Conservation (phyloP, 2,113 vertebrate genomes). For the Zosterops pallidus region DNA sequence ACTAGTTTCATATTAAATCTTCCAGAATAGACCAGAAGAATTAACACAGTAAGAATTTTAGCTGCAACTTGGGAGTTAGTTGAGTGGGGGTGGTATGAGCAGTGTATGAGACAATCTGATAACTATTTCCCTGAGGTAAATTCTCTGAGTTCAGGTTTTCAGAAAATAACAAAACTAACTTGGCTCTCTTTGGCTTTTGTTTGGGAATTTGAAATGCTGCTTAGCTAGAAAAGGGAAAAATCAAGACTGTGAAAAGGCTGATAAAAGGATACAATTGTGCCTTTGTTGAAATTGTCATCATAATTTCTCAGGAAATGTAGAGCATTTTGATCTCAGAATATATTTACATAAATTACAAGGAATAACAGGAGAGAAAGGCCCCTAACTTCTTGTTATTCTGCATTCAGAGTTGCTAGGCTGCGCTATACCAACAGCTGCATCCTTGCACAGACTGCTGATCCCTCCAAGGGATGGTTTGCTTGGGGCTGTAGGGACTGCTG, state of each 20-base stretch:
- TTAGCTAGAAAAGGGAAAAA: background rate
- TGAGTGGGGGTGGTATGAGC: background rate
- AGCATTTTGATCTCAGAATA: constrained; percentile 34
- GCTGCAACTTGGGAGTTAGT: background rate
- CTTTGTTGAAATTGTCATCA: background rate
- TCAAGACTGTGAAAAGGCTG: background rate
- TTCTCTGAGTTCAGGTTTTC: background rate
- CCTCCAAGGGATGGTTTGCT: background rate
- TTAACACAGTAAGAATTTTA: background rate
- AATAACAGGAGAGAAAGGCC: background rate
- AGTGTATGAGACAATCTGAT: background rate
- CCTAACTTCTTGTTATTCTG: background rate
- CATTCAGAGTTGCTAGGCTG: background rate
- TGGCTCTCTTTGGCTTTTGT: background rate
- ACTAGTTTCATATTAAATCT: background rate
- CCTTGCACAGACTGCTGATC: background rate
- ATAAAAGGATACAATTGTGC: background rate
- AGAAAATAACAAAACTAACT: background rate
- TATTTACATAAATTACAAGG: constrained; percentile 10
- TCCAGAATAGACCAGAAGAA: background rate
- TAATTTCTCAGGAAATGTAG: constrained; percentile 17
- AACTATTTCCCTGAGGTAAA: background rate
- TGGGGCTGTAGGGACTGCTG: background rate
- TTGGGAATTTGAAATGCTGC: background rate
- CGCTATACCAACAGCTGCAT: background rate